A percentile compares a stretch with the other conserved stretches of the same genome.
phyloP scores from a whole-genome alignment of 1,140 invertebrate species.

The Orchesella cincta region DNA sequence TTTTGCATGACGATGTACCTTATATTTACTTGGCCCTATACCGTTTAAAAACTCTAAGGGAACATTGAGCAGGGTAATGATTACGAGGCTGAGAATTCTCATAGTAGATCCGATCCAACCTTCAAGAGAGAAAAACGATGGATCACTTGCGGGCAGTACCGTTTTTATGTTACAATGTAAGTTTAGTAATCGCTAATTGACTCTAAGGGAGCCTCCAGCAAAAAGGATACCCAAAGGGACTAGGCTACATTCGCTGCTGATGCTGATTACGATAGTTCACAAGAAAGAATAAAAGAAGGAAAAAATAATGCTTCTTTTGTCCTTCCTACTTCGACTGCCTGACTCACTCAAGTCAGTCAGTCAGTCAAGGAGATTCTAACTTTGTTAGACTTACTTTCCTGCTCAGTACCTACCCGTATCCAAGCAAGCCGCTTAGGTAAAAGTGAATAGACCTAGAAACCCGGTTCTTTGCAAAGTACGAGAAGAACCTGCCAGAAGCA shows the following conservation, averaged over 20 bases:
- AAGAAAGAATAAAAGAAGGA: not conserved
- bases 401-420: not conserved
- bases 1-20: not conserved
- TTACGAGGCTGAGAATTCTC: too few relatives aligned
- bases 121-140: too few relatives aligned
- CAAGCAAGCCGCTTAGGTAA: not conserved
- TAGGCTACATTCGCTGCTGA: not conserved
- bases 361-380: constrained; percentile 7
- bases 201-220: not conserved
- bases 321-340: not conserved
- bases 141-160: too few relatives aligned
- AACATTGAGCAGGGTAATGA: too few relatives aligned
- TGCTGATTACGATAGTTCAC: not conserved
- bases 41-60: too few relatives aligned
- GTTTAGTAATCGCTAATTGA: not conserved
- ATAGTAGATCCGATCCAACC: too few relatives aligned
- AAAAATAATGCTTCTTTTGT: not conserved
- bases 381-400: not conserved
- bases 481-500: not conserved
- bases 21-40: too few relatives aligned
- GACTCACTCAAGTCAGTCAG: constrained; percentile 7
- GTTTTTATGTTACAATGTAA: not conserved
- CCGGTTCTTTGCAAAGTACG: not conserved
- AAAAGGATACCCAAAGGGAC: not conserved
- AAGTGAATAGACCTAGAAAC: not conserved